Evolutionary conservation across 1,140 invertebrate species (phyloP), one percentile per base, ranked within the genome.

Genomic region (Heliconius hewitsoni): DNA sequence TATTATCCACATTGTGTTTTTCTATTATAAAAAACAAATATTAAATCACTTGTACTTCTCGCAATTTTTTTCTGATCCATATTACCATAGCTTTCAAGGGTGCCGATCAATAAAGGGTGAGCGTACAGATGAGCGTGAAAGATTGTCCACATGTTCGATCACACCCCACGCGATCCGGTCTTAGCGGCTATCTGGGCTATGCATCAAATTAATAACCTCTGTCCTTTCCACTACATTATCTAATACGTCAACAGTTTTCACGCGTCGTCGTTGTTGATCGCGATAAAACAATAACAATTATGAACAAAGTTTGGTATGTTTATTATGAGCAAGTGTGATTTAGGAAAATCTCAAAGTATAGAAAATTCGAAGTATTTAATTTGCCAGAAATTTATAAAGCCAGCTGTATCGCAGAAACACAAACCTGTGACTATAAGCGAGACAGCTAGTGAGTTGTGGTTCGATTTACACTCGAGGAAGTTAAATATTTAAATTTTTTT

Each of bases 91-190:
- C 80, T 75, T 77, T 81, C 78, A 82, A 81, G 82, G 84, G 84
- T 86, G 6, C 50, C 76, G 86, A 86, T 89, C 86, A 90, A 91
- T 90, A 91, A 94, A 92, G 91, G 91, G 92, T 92, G 91, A 89
- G 90, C 84, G 80, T 89, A 94, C 94, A 95, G 92, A 94, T 94
- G 93, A 95, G 93, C 94, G 93, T 95, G 92, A 94, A 95, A 94
- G 93, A 95, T 95, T 95, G 93, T 95, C 94, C 94, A 95, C 94
- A 95, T 95, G 94, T 95, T 94, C 91, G 83, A 80, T 84, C 80
- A 86, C 87, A 87, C 88, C 85, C 90, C 88, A 86, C 72, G 82
- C 81, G 84, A 87, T 87, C 82, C 81, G 84, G 82, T 82, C 84
- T 85, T 83, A 82, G 85, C 84, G 77, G 84, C 81, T 93, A 93